These are phyloP conservation scores for Napeogenes inachia DNA, from an alignment of 2,888 invertebrate species.

Conservation along the genomic window DNA sequence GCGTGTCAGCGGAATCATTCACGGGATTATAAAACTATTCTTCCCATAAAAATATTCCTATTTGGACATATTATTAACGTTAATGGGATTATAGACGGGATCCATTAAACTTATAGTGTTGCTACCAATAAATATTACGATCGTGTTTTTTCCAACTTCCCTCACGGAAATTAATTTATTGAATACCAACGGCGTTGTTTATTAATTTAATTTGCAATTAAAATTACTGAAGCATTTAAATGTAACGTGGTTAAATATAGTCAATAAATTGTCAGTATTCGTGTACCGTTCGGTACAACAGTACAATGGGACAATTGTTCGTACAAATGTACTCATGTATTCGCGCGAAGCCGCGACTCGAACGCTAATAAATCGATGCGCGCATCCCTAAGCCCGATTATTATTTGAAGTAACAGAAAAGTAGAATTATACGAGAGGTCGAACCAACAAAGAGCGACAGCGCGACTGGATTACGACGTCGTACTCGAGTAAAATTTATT, in stretches of 20 bases:
- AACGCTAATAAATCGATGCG: constrained; percentile 47
- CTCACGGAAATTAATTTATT: constrained; percentile 16
- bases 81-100: constrained; percentile 58
- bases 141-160: constrained; percentile 35
- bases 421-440: constrained; percentile 70
- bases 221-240: not conserved
- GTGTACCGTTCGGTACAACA: no score
- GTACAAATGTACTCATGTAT: not conserved
- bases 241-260: no score
- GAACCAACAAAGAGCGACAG: constrained; percentile 72
- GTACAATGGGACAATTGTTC: not conserved
- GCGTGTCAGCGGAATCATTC: constrained; percentile 57
- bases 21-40: constrained; percentile 60
- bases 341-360: constrained; percentile 5
- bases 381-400: constrained; percentile 64
- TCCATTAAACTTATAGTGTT: constrained; percentile 56
- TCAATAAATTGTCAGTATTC: no score
- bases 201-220: constrained; percentile 5
- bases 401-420: constrained; percentile 67
- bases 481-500: constrained; percentile 77
- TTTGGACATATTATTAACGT: constrained; percentile 51
- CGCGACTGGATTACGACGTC: constrained; percentile 76
- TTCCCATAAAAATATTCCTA: constrained; percentile 57
- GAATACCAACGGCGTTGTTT: constrained; percentile 10
- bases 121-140: constrained; percentile 57